Conservation (phyloP, 2,888 invertebrate species). For the Ophion costatus region DNA sequence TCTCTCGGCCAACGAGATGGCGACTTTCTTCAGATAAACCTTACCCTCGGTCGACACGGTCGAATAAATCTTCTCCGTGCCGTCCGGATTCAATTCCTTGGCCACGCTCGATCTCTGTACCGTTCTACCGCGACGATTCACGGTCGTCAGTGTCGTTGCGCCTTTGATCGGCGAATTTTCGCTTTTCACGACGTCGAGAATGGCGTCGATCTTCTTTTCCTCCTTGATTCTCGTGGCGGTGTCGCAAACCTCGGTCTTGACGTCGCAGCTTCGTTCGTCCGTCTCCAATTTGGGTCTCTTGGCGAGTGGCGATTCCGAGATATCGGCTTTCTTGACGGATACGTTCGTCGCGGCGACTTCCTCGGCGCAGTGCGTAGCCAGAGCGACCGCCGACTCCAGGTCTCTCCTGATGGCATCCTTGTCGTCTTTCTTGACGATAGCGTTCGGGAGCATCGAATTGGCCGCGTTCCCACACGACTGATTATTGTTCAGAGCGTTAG, state of each 20-base stretch:
- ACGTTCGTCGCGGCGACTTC: slow-evolving; percentile 80
- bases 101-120: slow-evolving; percentile 77
- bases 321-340: slow-evolving; percentile 33
- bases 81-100: slow-evolving; percentile 88
- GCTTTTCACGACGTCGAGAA: slow-evolving; percentile 14
- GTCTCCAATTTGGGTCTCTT: slow-evolving; percentile 54
- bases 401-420: slow-evolving; percentile 87
- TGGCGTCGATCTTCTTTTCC: slow-evolving; percentile 1
- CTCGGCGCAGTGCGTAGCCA: slow-evolving; percentile 87
- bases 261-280: not conserved
- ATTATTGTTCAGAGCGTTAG: slow-evolving; percentile 84
- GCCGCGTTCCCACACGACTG: slow-evolving; percentile 56
- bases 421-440: slow-evolving; percentile 71
- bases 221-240: slow-evolving; percentile 8
- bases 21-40: slow-evolving; percentile 90
- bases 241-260: not conserved
- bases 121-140: slow-evolving; percentile 80
- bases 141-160: slow-evolving; percentile 79
- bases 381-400: slow-evolving; percentile 86
- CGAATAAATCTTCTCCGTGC: slow-evolving; percentile 89
- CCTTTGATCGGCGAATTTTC: slow-evolving; percentile 21
- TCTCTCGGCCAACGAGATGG: slow-evolving; percentile 86
- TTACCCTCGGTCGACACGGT: slow-evolving; percentile 88
- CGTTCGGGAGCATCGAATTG: slow-evolving; percentile 8
- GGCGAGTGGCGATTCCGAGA: slow-evolving; percentile 41